These are phyloP conservation scores for Euplexia lucipara DNA, from an alignment of 2,888 invertebrate species.

Conservation along the genomic window DNA sequence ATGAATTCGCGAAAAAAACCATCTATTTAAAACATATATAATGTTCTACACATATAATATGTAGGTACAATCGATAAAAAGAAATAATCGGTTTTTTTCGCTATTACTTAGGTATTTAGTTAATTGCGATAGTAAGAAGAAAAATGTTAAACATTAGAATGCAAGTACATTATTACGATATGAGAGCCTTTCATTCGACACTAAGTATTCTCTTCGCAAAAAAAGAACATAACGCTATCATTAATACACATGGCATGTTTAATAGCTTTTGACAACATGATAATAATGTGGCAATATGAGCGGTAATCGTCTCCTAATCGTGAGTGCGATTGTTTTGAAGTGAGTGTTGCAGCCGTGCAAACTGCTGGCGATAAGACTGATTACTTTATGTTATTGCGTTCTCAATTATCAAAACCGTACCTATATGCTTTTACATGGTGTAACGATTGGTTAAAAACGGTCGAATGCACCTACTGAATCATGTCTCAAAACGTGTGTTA, in stretches of 20 bases:
- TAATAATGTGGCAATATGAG: conserved; percentile 28
- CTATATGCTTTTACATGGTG: conserved; percentile 39
- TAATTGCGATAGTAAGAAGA: not conserved
- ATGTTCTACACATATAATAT: no score
- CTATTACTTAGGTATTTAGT: no score
- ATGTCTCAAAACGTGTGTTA: conserved; percentile 43
- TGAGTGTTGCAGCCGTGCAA: conserved; percentile 33
- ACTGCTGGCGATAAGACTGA: conserved; percentile 55
- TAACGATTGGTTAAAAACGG: conserved; percentile 39
- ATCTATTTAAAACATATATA: no score
- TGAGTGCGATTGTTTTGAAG: conserved; percentile 30
- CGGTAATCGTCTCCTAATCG: conserved; percentile 36
- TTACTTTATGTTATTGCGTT: conserved; percentile 63
- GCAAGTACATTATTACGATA: not conserved
- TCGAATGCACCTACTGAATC: conserved; percentile 25
- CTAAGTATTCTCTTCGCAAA: not conserved
- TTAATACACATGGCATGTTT: conserved; percentile 11
- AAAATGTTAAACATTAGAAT: not conserved
- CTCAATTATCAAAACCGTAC: conserved; percentile 58
- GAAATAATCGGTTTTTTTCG: no score
- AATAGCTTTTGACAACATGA: conserved; percentile 18
- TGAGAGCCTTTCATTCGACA: conserved; percentile 5
- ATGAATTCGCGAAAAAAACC: no score
- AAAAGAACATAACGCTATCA: conserved; percentile 4
- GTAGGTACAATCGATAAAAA: no score